Evolutionary conservation across 2,888 invertebrate species (phyloP).

Genomic region (Eupithecia insigniata): DNA sequence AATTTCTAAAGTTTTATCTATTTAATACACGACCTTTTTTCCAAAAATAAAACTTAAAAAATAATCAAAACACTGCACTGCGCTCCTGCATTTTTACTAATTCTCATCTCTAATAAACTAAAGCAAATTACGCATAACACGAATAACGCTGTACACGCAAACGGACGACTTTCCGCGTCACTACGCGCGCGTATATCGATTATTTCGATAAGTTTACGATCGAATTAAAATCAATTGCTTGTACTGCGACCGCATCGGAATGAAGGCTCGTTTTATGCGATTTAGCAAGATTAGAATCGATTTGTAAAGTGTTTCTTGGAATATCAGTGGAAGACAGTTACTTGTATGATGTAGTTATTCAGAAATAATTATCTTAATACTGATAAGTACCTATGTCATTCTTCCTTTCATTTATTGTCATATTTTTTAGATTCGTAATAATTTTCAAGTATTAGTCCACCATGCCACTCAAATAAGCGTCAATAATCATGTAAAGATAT

Average conservation of each 20-base stretch:
- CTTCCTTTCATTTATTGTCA: not conserved
- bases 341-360: not conserved
- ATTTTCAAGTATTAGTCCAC: too few relatives aligned
- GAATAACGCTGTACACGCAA: conserved; percentile 40
- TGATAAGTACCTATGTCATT: not conserved
- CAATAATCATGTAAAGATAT: too few relatives aligned
- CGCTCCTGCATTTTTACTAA: conserved; percentile 30
- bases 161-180: conserved; percentile 41
- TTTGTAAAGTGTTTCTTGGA: conserved; percentile 46
- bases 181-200: conserved; percentile 60
- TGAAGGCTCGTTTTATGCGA: conserved; percentile 53
- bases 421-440: too few relatives aligned
- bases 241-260: conserved; percentile 52
- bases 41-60: conserved; percentile 1
- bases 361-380: not conserved
- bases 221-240: conserved; percentile 77
- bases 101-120: conserved; percentile 24
- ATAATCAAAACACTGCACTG: conserved; percentile 24
- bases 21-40: not conserved
- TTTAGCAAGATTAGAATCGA: conserved; percentile 57
- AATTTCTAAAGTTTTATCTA: too few relatives aligned
- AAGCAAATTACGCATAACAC: conserved; percentile 30
- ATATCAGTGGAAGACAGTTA: not conserved
- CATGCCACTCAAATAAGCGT: too few relatives aligned
- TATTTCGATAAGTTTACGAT: conserved; percentile 74